phyloP scores from a whole-genome alignment of 2,797 vertebrate genomes.

The Anguilla pacifica region DNA sequence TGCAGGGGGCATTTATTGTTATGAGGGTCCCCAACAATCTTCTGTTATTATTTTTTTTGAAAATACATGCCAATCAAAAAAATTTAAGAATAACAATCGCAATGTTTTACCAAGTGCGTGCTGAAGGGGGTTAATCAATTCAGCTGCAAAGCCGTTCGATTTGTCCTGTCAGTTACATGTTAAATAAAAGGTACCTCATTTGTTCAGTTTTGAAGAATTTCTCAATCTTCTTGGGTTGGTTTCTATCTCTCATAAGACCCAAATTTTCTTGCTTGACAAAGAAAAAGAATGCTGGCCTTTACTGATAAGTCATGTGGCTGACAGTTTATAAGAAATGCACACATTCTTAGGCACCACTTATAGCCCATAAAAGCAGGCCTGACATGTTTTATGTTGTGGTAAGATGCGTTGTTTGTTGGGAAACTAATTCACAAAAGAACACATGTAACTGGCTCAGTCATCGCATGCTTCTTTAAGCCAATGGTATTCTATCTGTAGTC shows the following conservation, averaged over 20 bases:
- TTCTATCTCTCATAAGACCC: conserved; percentile 34
- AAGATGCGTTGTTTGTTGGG: conserved; percentile 40
- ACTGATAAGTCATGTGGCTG: conserved; percentile 63
- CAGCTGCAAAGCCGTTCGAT: background rate
- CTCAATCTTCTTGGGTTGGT: background rate
- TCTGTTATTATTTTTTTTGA: background rate
- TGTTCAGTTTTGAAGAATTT: background rate
- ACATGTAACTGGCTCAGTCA: conserved; percentile 17
- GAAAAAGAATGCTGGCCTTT: conserved; percentile 45
- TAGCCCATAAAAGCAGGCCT: conserved; percentile 40
- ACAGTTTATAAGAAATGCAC: conserved; percentile 63
- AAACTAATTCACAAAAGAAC: conserved; percentile 39
- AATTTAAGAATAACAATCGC: background rate
- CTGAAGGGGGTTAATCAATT: background rate
- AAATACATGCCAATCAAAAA: background rate
- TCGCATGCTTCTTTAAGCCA: conserved; percentile 16
- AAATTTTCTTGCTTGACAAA: conserved; percentile 45
- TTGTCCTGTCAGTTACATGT: background rate
- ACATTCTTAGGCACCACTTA: conserved; percentile 54
- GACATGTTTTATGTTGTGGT: conserved; percentile 45
- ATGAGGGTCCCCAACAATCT: background rate
- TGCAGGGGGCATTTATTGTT: background rate
- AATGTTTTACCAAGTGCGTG: background rate
- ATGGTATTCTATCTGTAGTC: conserved; percentile 23
- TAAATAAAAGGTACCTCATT: background rate